Conservation (phyloP, 2,797 vertebrate genomes). For the Acanthurus tractus region DNA sequence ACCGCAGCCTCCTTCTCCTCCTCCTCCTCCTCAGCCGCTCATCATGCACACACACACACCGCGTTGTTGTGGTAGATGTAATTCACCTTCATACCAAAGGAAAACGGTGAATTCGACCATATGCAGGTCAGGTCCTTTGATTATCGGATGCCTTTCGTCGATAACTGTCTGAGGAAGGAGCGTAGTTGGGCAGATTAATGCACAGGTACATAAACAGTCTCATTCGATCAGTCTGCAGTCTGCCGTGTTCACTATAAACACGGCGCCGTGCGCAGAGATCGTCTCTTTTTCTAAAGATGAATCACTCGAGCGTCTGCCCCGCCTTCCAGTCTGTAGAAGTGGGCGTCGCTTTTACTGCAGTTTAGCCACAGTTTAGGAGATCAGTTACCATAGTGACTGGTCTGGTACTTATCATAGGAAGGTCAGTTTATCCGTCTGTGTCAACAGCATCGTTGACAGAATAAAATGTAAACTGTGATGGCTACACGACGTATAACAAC, state of each 20-base stretch:
- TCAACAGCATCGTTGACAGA: not conserved
- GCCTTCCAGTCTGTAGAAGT: conserved; percentile 27
- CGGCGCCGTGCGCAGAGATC: conserved; percentile 79
- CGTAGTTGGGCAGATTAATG: conserved; percentile 52
- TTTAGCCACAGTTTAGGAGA: conserved; percentile 16
- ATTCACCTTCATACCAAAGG: conserved; percentile 52
- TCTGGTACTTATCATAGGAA: conserved; percentile 27
- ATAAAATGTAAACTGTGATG: not conserved
- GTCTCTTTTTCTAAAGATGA: conserved; percentile 50
- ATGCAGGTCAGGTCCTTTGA: not conserved
- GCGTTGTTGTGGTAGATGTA: conserved; percentile 71
- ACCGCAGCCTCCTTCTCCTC: conserved; percentile 74
- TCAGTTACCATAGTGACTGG: conserved; percentile 66
- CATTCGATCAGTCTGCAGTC: conserved; percentile 70
- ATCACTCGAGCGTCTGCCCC: conserved; percentile 53
- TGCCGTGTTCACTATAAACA: conserved; percentile 86
- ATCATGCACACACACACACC: conserved; percentile 70
- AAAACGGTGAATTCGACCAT: conserved; percentile 7
- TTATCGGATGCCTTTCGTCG: conserved; percentile 33
- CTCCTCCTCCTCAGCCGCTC: conserved; percentile 73
- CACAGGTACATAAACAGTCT: conserved; percentile 66
- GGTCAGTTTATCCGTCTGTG: not conserved
- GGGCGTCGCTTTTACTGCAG: conserved; percentile 67
- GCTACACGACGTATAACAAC: not conserved
- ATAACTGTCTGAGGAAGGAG: not conserved